These are phyloP conservation scores for Omphaloscelis lunosa DNA, from an alignment of 2,888 invertebrate species.

Conservation along the genomic window DNA sequence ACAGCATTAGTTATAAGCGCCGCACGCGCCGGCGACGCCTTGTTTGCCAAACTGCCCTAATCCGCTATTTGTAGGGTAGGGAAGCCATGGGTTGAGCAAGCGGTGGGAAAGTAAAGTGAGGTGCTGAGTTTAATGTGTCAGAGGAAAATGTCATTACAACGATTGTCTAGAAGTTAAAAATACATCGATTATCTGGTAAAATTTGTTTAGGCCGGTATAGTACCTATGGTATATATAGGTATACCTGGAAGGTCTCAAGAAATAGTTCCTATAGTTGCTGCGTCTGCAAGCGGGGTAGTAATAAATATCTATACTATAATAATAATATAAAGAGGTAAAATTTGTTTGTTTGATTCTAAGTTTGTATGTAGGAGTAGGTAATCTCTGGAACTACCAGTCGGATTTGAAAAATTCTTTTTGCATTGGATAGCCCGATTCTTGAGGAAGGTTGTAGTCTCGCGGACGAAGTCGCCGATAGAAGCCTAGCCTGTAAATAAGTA, in stretches of 20 bases:
- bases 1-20: slow-evolving; percentile 87
- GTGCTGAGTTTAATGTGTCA: not conserved
- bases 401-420: too few species aligned
- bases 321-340: too few species aligned
- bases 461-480: too few species aligned
- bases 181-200: not conserved
- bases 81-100: slow-evolving; percentile 63
- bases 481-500: too few species aligned
- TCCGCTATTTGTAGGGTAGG: slow-evolving; percentile 88
- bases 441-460: too few species aligned
- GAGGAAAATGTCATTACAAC: not conserved
- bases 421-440: too few species aligned
- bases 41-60: slow-evolving; percentile 91
- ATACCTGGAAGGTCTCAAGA: not conserved
- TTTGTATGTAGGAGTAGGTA: too few species aligned
- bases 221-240: too few species aligned
- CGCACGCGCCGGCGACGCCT: slow-evolving; percentile 88
- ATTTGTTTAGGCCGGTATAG: not conserved
- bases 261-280: not conserved
- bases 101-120: slow-evolving; percentile 43
- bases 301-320: too few species aligned
- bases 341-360: too few species aligned
- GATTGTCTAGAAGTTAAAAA: not conserved
- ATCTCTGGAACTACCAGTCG: too few species aligned
- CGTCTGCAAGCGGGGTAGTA: not conserved